Percentiles rank a stretch among this genome's conserved stretches.
phyloP scores from a whole-genome alignment of 2,888 invertebrate species.

The Drosophila mettleri region DNA sequence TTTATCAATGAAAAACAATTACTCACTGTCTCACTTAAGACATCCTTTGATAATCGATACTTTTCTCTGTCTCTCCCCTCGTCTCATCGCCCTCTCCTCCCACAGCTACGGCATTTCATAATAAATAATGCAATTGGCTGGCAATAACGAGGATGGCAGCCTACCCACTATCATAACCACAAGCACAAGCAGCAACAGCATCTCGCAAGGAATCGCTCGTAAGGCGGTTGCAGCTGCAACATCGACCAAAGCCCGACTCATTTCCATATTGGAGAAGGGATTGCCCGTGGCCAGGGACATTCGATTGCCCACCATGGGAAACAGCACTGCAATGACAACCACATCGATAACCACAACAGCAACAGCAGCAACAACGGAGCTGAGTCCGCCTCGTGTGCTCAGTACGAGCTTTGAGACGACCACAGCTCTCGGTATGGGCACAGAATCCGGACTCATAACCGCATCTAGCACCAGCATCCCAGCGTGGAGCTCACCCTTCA shows the following conservation, averaged over 20 bases:
- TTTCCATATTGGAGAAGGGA: slow-evolving; percentile 32
- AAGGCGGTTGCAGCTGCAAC: slow-evolving; percentile 1
- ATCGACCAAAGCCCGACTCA: slow-evolving; percentile 14
- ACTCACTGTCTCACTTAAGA: neutral
- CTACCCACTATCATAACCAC: slow-evolving; percentile 19
- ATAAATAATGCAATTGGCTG: slow-evolving; percentile 50
- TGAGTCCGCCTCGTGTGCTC: slow-evolving; percentile 34
- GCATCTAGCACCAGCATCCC: slow-evolving; percentile 17
- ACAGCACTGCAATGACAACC: slow-evolving; percentile 21
- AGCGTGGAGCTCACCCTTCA: slow-evolving; percentile 42
- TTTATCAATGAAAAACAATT: too few species aligned
- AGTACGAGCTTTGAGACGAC: slow-evolving; percentile 26
- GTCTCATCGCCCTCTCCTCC: neutral
- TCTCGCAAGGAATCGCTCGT: slow-evolving; percentile 14
- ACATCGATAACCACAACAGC: slow-evolving; percentile 8
- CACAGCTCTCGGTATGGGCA: slow-evolving; percentile 14
- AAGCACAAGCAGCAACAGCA: slow-evolving; percentile 12
- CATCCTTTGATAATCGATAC: neutral
- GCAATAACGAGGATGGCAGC: slow-evolving; percentile 25
- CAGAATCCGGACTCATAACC: neutral
- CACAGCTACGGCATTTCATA: slow-evolving; percentile 29
- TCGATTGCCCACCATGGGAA: neutral
- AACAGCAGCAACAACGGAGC: slow-evolving; percentile 4
- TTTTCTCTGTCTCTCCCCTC: neutral
- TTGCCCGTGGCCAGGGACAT: neutral